Evolutionary conservation across 2,888 invertebrate genomes (phyloP), one percentile per base, ranked within the genome.

Genomic region (Podabrus alpinus): DNA sequence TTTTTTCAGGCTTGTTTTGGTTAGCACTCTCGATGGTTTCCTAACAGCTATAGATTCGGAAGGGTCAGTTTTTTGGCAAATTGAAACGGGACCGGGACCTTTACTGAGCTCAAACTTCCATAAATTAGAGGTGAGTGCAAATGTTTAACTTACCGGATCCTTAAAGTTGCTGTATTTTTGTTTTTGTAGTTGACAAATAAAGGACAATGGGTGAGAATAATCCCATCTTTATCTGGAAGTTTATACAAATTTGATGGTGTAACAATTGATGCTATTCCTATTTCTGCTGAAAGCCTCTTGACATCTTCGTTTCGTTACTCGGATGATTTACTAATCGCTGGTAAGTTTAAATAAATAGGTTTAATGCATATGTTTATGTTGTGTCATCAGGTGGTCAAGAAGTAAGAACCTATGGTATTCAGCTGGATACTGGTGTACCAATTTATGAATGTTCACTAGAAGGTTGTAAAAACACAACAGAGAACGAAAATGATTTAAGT

Each of bases 211-310:
- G 92, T 96, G 15, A 91, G 96, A 67, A 91, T 98, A 84, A 97
- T 99, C 83, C 99, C 98, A 1, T 97, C 98, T 0, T 89, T 99
- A 10, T 94, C 94, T 83, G 99, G 99, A 1, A 93, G 94, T 3
- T 89, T 99, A 68, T 99, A 97, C 88, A 95, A 95, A 86, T 94
- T 97, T 86, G 95, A 97, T 86, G 97, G 96, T 0, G 93, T 94
- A 76, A 93, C 92, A 77, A 92, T 98, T 67, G 95, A 97, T 87
- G 93, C 95, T 0, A 89, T 97, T 77, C 97, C 97, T 0, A 92
- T 98, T 78, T 93, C 94, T 61, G 94, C 96, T 0, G 97, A 97
- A 72, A 92, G 94, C 80, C 89, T 99, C 19, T 89, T 98, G 4
- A 94, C 94, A 73, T 94, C 97, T 0, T 96, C 97, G 0, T 94